Percentiles rank a stretch among this genome's conserved stretches.
These are phyloP conservation scores for Festucalex cinctus DNA, from an alignment of 2,113 vertebrate genomes.

Conservation along the genomic window DNA sequence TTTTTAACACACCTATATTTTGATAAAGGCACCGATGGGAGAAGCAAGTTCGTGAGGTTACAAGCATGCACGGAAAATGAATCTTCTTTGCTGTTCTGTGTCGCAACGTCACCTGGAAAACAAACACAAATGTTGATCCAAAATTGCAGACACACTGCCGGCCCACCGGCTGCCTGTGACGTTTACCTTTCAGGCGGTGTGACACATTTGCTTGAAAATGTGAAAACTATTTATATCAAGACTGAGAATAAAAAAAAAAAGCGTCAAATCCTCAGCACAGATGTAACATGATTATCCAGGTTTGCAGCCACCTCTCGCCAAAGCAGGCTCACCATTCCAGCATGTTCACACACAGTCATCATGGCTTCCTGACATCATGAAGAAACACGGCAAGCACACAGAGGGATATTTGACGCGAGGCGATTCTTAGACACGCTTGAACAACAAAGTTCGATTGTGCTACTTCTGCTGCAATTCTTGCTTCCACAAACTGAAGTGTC, in stretches of 20 bases:
- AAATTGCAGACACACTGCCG: conserved; percentile 14
- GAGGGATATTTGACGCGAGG: conserved; percentile 54
- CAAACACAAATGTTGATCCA: conserved; percentile 16
- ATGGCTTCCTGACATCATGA: conserved; percentile 31
- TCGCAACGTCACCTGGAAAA: conserved; percentile 4
- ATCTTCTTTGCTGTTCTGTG: background rate
- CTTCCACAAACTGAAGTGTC: conserved; percentile 10
- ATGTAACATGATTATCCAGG: conserved; percentile 21
- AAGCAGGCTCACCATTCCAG: conserved; percentile 7
- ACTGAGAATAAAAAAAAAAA: conserved; percentile 1
- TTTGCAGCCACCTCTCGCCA: background rate
- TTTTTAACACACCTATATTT: conserved; percentile 15
- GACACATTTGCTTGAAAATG: conserved; percentile 16
- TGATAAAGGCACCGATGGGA: conserved; percentile 14
- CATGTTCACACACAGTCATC: conserved; percentile 30
- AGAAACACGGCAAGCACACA: conserved; percentile 26
- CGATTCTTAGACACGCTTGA: conserved; percentile 44
- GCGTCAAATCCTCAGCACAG: conserved; percentile 2
- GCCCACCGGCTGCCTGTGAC: conserved; percentile 10
- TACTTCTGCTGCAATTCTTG: conserved; percentile 1
- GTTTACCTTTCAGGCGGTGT: conserved; percentile 14
- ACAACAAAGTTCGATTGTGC: conserved; percentile 55
- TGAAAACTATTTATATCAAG: conserved; percentile 24
- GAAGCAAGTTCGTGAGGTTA: background rate
- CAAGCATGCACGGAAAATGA: too few relatives aligned